Base-by-base conservation (phyloP, 2,888 invertebrate species). In the Napeogenes inachia region DNA sequence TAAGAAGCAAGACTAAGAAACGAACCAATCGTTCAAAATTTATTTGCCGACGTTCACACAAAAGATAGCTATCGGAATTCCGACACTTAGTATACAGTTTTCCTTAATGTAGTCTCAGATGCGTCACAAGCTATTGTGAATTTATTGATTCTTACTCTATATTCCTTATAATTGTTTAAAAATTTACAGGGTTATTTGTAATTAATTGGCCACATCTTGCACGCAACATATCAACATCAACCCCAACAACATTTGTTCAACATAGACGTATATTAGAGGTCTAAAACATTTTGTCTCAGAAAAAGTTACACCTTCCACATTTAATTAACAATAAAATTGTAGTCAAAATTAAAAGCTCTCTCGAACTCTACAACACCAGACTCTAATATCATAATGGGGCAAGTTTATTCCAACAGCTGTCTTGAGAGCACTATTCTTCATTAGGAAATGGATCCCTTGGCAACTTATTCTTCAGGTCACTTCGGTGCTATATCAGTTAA, bases 401-500 rank as follows among this genome's bases (percentile, higher is more conserved):
- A 88, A 89, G 87, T 89, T 89, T 76, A 77, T 77, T 71, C 79
- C 75, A 84, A 88, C 81, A 82, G 84, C 78, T 80, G 81, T 76
- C 87, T 76, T 66, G 89, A 84, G 89, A 74, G 82, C 76, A 87
- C 79, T 87, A 83, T 77, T 87, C 87, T 87, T 88, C 88, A 89
- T 89, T 89, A 89, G 77, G 71, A 73, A 75, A 76, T 74, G 81
- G 81, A 82, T 77, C 80, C 84, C 75, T 79, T 72, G 77, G 78
- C 87, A 84, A 87, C 87, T 88, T 87, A 89, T 88, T 87, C 88
- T 87, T 87, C 74, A 77, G 89, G 89, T 89, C 89, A 88, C 89
- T 87, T 85, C 72, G 85, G 87, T 80, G 80, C 85, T 83, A 83
- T 87, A 88, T 85, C 80, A 85, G 83, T 81, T 85, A 88, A 87